phyloP scores from a whole-genome alignment of 2,797 vertebrate species.

The Pteronotus mesoamericanus region DNA sequence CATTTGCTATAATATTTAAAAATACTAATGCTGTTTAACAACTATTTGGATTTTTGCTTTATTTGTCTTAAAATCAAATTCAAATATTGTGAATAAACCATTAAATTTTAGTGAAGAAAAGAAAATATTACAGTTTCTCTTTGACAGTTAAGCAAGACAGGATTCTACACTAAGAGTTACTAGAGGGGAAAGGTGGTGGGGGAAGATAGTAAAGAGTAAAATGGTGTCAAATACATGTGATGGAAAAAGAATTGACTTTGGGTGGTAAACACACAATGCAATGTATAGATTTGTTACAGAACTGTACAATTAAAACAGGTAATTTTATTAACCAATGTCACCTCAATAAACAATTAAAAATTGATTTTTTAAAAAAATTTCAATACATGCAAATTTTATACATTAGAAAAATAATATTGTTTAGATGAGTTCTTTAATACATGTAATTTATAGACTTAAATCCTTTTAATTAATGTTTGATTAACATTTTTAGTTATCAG shows the following conservation, averaged over 20 bases:
- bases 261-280: neutral
- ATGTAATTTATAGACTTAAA: neutral
- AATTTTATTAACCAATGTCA: neutral
- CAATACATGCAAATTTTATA: neutral
- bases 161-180: neutral
- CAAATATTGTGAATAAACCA: neutral
- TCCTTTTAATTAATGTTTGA: neutral
- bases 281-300: neutral
- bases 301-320: neutral
- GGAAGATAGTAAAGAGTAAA: neutral
- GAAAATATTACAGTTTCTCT: neutral
- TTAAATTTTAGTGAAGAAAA: neutral
- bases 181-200: neutral
- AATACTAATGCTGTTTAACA: neutral
- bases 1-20: neutral
- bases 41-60: neutral
- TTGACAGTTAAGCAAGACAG: neutral
- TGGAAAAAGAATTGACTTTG: neutral
- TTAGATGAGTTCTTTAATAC: neutral
- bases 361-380: neutral
- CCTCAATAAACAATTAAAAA: neutral
- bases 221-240: neutral
- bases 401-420: neutral
- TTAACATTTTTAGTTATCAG: neutral
- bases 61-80: neutral